phyloP scores from a whole-genome alignment of 1,140 invertebrate genomes.

The Triops longicaudatus region DNA sequence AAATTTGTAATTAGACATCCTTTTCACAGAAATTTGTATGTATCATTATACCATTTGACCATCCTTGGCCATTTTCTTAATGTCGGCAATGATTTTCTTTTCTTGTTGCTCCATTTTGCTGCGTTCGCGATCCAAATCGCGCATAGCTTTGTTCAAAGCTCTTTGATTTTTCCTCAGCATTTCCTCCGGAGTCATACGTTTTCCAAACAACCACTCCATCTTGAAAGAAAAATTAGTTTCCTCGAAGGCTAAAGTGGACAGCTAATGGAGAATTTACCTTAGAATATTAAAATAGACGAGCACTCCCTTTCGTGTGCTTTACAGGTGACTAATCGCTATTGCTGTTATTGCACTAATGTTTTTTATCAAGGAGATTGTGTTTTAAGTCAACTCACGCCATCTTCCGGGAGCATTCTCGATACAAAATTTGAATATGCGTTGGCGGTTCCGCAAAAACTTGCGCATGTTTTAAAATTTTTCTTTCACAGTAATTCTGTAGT shows the following conservation, averaged over 20 bases:
- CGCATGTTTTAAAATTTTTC: too few relatives aligned
- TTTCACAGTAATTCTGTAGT: too few relatives aligned
- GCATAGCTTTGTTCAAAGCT: slow-evolving; percentile 96
- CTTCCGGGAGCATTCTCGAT: too few relatives aligned
- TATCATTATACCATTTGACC: slow-evolving; percentile 83
- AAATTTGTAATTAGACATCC: background rate
- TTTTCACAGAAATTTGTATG: slow-evolving; percentile 4
- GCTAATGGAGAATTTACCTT: background rate
- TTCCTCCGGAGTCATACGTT: slow-evolving; percentile 91
- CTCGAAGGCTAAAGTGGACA: background rate
- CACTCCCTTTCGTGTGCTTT: too few relatives aligned
- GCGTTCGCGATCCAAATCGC: slow-evolving; percentile 90
- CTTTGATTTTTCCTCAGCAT: slow-evolving; percentile 97
- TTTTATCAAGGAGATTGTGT: too few relatives aligned
- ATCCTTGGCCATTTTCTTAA: slow-evolving; percentile 98
- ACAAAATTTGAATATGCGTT: too few relatives aligned
- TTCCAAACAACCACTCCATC: slow-evolving; percentile 96
- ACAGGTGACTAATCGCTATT: too few relatives aligned
- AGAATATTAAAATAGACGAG: too few relatives aligned
- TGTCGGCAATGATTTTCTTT: slow-evolving; percentile 96
- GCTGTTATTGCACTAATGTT: too few relatives aligned
- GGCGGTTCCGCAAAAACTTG: too few relatives aligned
- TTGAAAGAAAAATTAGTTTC: background rate
- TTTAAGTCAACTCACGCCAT: too few relatives aligned
- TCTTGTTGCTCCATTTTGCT: slow-evolving; percentile 97